Evolutionary conservation across 2,797 vertebrate species (phyloP).

Genomic region (Gymnopithys bicolor): DNA sequence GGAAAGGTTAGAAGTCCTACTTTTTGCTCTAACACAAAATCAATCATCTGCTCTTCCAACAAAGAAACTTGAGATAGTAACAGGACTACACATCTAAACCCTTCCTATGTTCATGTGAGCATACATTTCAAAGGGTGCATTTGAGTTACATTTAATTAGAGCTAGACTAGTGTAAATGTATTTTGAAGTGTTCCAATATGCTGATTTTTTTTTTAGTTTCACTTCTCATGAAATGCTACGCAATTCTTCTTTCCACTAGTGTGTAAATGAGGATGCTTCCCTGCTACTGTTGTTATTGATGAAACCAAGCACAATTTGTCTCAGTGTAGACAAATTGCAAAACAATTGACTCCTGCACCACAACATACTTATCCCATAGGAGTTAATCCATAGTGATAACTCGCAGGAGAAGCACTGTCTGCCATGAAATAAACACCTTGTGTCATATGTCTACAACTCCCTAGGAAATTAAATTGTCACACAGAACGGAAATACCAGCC

Average conservation of each 20-base stretch:
- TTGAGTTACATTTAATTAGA: constrained; percentile 41
- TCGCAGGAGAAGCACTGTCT: not conserved
- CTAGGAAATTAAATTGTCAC: not conserved
- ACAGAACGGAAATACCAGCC: not conserved
- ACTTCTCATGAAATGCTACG: not conserved
- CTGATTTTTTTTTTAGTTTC: not conserved
- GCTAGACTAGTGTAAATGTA: not conserved
- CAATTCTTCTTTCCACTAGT: not conserved
- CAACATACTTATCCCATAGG: not conserved
- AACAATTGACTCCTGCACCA: not conserved
- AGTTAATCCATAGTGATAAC: not conserved
- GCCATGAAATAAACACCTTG: not conserved
- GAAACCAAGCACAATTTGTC: not conserved
- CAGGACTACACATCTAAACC: constrained; percentile 16
- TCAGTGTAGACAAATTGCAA: not conserved
- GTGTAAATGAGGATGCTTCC: not conserved
- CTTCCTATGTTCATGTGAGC: not conserved
- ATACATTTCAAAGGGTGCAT: not conserved
- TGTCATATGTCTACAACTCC: not conserved
- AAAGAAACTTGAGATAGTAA: constrained; percentile 37
- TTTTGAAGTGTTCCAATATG: not conserved
- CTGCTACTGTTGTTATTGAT: not conserved
- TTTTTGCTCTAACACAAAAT: constrained; percentile 22
- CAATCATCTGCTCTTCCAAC: not conserved
- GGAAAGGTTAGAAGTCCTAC: constrained; percentile 44